phyloP scores from a whole-genome alignment of 2,888 invertebrate species.

The Patella caerulea region DNA sequence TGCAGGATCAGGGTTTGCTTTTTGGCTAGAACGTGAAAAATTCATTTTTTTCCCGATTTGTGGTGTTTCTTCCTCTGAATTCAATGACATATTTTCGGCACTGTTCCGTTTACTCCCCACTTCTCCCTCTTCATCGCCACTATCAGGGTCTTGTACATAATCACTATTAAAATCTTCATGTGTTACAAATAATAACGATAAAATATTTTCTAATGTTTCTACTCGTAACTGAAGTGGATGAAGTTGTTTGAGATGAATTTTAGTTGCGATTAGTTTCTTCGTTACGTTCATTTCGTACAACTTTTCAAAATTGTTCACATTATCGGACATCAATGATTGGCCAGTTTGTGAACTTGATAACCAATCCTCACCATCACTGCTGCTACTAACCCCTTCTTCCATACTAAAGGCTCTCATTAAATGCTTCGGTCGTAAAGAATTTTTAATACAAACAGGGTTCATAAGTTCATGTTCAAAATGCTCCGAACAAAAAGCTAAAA shows the following conservation, averaged over 20 bases:
- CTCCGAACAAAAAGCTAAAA: conserved; percentile 60
- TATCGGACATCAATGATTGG: neutral
- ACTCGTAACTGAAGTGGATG: conserved; percentile 67
- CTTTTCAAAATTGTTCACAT: conserved; percentile 40
- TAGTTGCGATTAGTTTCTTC: conserved; percentile 46
- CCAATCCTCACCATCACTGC: conserved; percentile 41
- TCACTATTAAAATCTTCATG: conserved; percentile 73
- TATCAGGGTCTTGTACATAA: conserved; percentile 72
- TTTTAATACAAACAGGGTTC: conserved; percentile 48
- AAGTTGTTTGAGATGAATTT: conserved; percentile 51
- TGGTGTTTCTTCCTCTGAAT: conserved; percentile 38
- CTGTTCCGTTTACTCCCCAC: conserved; percentile 36
- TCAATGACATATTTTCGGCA: conserved; percentile 32
- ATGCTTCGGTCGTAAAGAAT: conserved; percentile 17
- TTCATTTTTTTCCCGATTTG: conserved; percentile 5
- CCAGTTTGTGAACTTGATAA: neutral
- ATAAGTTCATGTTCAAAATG: conserved; percentile 49
- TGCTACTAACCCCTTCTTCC: conserved; percentile 32
- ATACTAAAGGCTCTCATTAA: conserved; percentile 26
- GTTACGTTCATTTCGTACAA: conserved; percentile 54
- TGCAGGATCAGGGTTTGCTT: conserved; percentile 8
- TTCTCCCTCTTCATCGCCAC: conserved; percentile 50
- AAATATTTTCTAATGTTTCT: conserved; percentile 82
- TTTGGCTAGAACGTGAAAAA: conserved; percentile 10
- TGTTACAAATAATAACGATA: conserved; percentile 80